phyloP scores from a whole-genome alignment of 2,888 invertebrate genomes.

The Euzophera pinguis region DNA sequence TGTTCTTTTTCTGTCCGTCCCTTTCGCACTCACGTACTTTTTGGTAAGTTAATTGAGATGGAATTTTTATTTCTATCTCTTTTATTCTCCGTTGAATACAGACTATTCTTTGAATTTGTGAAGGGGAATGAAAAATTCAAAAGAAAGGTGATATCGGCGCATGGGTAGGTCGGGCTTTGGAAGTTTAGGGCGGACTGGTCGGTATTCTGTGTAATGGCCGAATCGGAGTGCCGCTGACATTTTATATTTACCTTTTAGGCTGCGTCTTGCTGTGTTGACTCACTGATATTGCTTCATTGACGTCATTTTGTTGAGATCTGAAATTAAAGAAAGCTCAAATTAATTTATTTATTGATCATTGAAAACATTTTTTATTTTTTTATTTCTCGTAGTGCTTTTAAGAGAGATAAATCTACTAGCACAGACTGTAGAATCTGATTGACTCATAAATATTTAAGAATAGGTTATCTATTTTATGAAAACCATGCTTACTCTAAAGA shows the following conservation, averaged over 20 bases:
- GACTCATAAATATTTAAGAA: no score
- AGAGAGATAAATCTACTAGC: no score
- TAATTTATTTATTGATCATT: not conserved
- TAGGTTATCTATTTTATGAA: no score
- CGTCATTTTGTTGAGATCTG: constrained; percentile 70
- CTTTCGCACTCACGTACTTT: constrained; percentile 33
- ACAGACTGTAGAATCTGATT: no score
- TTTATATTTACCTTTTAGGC: constrained; percentile 52
- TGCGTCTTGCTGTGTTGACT: constrained; percentile 43
- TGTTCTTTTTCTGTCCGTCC: constrained; percentile 60
- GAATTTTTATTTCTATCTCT: constrained; percentile 43
- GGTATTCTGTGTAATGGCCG: constrained; percentile 39
- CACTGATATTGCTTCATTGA: constrained; percentile 38
- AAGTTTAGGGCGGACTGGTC: constrained; percentile 19
- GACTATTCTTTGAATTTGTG: constrained; percentile 61
- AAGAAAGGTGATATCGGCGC: constrained; percentile 46
- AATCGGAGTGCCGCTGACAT: constrained; percentile 20
- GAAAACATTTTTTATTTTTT: no score
- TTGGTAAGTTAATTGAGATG: constrained; percentile 33
- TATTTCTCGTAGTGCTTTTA: no score
- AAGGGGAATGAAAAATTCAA: constrained; percentile 67
- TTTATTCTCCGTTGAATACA: constrained; percentile 44
- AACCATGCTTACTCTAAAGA: no score
- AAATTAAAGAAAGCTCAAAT: constrained; percentile 29
- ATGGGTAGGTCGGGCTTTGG: constrained; percentile 23